Evolutionary conservation across 1,140 invertebrate species (phyloP).

Genomic region (Rhagoletis zephyria): DNA sequence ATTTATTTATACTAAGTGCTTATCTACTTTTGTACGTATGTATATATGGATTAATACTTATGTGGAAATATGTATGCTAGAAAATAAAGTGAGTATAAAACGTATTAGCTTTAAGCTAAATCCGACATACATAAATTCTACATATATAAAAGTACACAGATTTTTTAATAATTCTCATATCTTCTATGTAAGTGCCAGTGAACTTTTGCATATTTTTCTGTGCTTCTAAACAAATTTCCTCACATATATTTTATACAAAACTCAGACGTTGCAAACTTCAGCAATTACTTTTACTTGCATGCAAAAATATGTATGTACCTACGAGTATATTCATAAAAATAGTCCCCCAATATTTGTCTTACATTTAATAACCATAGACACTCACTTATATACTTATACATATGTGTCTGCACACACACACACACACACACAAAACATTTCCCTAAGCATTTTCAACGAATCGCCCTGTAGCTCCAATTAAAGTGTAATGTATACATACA

Average conservation of each 20-base stretch:
- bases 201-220: background rate
- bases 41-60: too few species aligned
- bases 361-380: too few species aligned
- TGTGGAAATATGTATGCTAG: background rate
- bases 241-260: background rate
- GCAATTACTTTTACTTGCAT: background rate
- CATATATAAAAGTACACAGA: background rate
- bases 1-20: background rate
- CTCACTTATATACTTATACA: background rate
- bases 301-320: too few species aligned
- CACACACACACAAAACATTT: background rate
- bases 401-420: background rate
- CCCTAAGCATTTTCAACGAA: background rate
- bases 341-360: background rate
- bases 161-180: too few species aligned
- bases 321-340: background rate
- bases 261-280: background rate
- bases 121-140: too few species aligned
- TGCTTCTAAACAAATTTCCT: background rate
- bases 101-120: background rate
- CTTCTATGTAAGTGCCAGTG: too few species aligned
- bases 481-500: background rate
- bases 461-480: constrained; percentile 4
- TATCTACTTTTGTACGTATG: background rate
- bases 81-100: background rate